Evolutionary conservation across 2,113 vertebrate species (phyloP), one percentile per base, ranked within the genome.

Genomic region (Lipophrys pholis): DNA sequence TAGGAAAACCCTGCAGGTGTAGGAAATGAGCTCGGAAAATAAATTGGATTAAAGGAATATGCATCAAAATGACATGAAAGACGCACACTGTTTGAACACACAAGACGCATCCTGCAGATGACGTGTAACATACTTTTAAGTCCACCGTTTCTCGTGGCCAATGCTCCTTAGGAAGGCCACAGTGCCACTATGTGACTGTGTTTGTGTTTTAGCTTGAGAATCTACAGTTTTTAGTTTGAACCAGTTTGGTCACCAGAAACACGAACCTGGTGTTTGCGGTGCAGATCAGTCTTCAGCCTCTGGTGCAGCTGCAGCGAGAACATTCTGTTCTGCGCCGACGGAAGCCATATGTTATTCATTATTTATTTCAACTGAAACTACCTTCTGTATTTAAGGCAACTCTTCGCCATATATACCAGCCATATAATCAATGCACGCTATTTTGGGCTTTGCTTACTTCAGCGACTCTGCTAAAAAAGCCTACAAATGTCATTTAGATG

Each of bases 321-420:
- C 91, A 93, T 91, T 87, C 62, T 90, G 91, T 93, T 86, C 91
- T 86, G 77, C 21, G 17, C 61, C 36, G 63, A 77, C 54, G 40
- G 57, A 69, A 76, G 67, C 71, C 89, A 91, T 65, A 82, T 92
- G 90, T 87, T 90, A 69, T 80, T 77, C 82, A 87, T 92, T 88
- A 88, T 82, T 89, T 73, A 73, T 87, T 84, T 81, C 60, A 50
- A 45, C 56, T 59, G 16, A n/a, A 73, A 38, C 60, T 58, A 74
- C 8, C 14, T 0, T 62, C 43, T 68, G 16, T 10, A 56, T 63
- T 72, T 43, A 64, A 65, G 42, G 17, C 49, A 57, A 59, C 52
- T 11, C 52, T 60, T 51, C 35, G 15, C 53, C 41, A 2, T 14
- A 7, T 56, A 51, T 10, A 48, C 12, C 16, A 45, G 14, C 7